Evolutionary conservation across 2,113 vertebrate species (phyloP).

Genomic region (Proterorhinus semilunaris): DNA sequence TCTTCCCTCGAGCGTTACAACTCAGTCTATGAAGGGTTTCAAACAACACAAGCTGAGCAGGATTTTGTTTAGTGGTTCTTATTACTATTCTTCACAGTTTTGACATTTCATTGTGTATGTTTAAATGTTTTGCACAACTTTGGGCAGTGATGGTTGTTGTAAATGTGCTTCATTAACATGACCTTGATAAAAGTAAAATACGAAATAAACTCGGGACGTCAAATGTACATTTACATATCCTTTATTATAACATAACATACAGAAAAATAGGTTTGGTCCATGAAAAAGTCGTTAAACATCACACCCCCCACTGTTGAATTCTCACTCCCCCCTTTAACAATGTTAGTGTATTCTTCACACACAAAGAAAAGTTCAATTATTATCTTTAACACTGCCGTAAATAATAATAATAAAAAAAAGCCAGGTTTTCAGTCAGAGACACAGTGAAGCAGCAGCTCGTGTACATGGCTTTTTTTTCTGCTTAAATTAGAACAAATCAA

Average conservation of each 20-base stretch:
- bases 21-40: no score
- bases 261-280: conserved; percentile 83
- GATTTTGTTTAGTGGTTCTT: no score
- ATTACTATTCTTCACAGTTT: no score
- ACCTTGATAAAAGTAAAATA: not conserved
- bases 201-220: not conserved
- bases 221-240: conserved; percentile 60
- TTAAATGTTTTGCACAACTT: no score
- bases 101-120: no score
- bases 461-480: conserved; percentile 51
- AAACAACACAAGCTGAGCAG: no score
- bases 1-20: no score
- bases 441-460: conserved; percentile 19
- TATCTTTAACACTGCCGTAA: conserved; percentile 15
- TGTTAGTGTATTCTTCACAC: conserved; percentile 64
- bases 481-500: conserved; percentile 20
- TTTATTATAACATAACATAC: conserved; percentile 83
- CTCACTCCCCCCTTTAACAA: conserved; percentile 29
- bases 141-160: no score
- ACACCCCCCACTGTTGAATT: conserved; percentile 43
- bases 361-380: conserved; percentile 32
- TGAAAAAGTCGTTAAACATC: conserved; percentile 68
- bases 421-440: conserved; percentile 24
- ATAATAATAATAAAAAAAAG: conserved; percentile 6
- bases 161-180: not conserved